phyloP scores from a whole-genome alignment of 2,888 invertebrate species.

The Flexamia atlantica region DNA sequence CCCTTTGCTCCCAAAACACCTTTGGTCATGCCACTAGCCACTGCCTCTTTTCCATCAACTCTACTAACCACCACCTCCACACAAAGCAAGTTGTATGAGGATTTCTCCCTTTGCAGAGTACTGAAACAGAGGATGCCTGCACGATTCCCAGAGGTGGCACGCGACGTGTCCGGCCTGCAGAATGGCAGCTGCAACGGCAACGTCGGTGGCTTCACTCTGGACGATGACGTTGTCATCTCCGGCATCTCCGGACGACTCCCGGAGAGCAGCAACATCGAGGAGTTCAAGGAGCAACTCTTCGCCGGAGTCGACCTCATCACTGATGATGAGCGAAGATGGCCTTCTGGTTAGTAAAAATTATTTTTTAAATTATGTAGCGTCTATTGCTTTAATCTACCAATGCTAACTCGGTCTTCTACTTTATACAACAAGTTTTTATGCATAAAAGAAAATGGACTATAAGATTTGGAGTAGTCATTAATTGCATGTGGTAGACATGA shows the following conservation, averaged over 20 bases:
- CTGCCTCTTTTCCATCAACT: too few species aligned
- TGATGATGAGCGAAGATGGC: slow-evolving; percentile 94
- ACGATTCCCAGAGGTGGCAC: slow-evolving; percentile 79
- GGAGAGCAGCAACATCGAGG: slow-evolving; percentile 93
- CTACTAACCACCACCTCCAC: too few species aligned
- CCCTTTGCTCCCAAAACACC: too few species aligned
- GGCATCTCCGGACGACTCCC: slow-evolving; percentile 93
- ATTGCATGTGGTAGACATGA: too few species aligned
- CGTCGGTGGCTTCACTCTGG: slow-evolving; percentile 60
- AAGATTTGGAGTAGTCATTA: too few species aligned
- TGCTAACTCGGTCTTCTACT: too few species aligned
- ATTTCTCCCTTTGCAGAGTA: slow-evolving; percentile 41
- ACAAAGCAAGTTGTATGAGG: too few species aligned
- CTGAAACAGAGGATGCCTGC: slow-evolving; percentile 79
- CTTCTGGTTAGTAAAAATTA: slow-evolving; percentile 78
- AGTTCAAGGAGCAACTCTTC: slow-evolving; percentile 94
- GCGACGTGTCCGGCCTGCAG: slow-evolving; percentile 65
- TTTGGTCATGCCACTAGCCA: too few species aligned
- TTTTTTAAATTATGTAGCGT: too few species aligned
- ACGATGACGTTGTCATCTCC: slow-evolving; percentile 87
- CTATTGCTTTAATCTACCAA: too few species aligned
- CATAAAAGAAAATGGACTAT: too few species aligned
- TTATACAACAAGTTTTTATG: too few species aligned
- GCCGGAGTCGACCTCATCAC: slow-evolving; percentile 96
- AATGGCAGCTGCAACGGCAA: slow-evolving; percentile 61